These are phyloP conservation scores for Macroglossus sobrinus DNA, from an alignment of 2,113 vertebrate species.

Conservation along the genomic window DNA sequence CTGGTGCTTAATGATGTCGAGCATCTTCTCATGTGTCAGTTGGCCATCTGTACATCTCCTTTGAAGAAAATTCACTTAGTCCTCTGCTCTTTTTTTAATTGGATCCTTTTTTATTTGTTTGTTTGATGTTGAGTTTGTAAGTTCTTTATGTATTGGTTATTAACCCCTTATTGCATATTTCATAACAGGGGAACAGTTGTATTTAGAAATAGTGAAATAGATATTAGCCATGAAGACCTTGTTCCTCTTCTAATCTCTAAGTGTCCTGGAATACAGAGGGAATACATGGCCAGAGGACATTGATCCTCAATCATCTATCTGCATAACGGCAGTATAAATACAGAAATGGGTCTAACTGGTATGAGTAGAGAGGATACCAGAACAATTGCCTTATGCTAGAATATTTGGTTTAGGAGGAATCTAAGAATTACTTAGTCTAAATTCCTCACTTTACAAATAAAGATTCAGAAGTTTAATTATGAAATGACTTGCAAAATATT, in stretches of 20 bases:
- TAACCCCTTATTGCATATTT: neutral
- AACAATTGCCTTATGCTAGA: neutral
- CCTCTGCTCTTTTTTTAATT: neutral
- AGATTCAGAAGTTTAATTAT: neutral
- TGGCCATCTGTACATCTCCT: neutral
- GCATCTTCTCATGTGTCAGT: neutral
- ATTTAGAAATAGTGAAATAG: neutral
- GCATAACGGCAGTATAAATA: neutral
- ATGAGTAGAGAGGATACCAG: neutral
- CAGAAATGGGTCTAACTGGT: neutral
- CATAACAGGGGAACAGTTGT: neutral
- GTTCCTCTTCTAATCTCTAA: neutral
- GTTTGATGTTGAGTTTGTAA: neutral
- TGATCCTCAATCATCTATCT: neutral
- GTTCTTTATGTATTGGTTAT: neutral
- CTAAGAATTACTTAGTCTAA: neutral
- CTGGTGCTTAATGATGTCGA: neutral
- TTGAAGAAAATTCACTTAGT: neutral
- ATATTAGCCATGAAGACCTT: neutral
- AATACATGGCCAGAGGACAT: neutral
- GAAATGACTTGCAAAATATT: neutral
- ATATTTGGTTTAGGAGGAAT: neutral
- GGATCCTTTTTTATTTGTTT: neutral
- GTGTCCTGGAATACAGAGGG: neutral
- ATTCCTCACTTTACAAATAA: neutral